phyloP scores from a whole-genome alignment of 1,140 invertebrate genomes.

The Ylistrum balloti region DNA sequence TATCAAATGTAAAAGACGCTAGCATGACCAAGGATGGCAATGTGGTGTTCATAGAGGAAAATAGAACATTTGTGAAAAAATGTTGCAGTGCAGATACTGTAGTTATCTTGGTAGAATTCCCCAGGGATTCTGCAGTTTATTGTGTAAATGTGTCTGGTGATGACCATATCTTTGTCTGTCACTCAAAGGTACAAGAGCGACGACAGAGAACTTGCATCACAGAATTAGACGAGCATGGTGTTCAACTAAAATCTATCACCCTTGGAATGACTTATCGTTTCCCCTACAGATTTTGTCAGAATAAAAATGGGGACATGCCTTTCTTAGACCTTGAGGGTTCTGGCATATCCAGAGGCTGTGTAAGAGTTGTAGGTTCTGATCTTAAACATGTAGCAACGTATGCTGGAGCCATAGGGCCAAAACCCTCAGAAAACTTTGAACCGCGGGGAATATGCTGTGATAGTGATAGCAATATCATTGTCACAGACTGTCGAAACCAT shows the following conservation, averaged over 20 bases:
- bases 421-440: not conserved
- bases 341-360: not conserved
- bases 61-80: not conserved
- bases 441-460: slow-evolving; percentile 16
- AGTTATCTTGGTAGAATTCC: not conserved
- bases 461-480: not conserved
- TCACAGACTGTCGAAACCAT: not conserved
- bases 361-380: slow-evolving; percentile 8
- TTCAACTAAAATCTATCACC: not conserved
- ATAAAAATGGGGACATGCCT: not conserved
- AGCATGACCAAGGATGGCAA: slow-evolving; percentile 4
- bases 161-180: not conserved
- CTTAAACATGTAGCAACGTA: slow-evolving; percentile 10
- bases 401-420: slow-evolving; percentile 10
- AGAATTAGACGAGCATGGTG: not conserved
- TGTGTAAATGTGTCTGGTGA: not conserved
- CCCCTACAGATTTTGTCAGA: not conserved
- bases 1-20: not conserved
- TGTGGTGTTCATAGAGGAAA: slow-evolving; percentile 28
- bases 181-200: not conserved
- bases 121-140: not conserved
- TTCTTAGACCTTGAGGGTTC: not conserved
- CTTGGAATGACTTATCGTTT: not conserved
- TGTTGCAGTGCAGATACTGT: not conserved
- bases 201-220: not conserved